Evolutionary conservation across 2,113 vertebrate genomes (phyloP).

Genomic region (Xiphophorus maculatus): DNA sequence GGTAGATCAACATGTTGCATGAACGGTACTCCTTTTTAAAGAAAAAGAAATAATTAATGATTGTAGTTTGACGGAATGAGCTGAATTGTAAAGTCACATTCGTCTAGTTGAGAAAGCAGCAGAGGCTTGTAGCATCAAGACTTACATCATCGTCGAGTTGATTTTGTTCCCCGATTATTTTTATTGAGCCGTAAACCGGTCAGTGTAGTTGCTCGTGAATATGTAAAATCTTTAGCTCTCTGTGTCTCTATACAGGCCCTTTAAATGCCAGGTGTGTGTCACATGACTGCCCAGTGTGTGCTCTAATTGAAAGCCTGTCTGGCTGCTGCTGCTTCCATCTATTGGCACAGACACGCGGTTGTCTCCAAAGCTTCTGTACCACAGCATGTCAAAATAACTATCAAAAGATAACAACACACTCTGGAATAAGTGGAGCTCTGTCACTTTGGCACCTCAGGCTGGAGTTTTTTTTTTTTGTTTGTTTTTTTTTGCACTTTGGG

Average conservation of each 20-base stretch:
- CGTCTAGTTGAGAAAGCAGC: background rate
- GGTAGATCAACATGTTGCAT: no score
- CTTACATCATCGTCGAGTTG: background rate
- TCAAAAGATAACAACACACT: constrained; percentile 5
- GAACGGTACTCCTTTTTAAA: no score
- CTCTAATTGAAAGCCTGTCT: constrained; percentile 2
- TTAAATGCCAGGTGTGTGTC: background rate
- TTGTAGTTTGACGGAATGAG: no score
- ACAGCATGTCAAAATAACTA: constrained; percentile 7
- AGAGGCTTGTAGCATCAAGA: no score
- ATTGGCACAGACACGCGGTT: background rate
- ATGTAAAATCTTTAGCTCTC: background rate
- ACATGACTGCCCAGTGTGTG: background rate
- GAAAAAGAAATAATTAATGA: no score
- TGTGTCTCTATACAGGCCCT: background rate
- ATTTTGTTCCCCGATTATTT: background rate
- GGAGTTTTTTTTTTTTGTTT: background rate
- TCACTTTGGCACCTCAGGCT: constrained; percentile 69
- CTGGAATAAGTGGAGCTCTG: constrained; percentile 38
- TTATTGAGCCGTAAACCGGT: background rate
- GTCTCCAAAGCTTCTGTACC: constrained; percentile 4
- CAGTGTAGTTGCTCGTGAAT: background rate
- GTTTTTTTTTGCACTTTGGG: constrained; percentile 33
- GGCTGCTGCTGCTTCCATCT: background rate
- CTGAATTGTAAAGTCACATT: no score